A percentile compares a stretch with the other conserved stretches of the same genome.
Evolutionary conservation across 2,888 invertebrate species (phyloP).

Genomic region (Lumbricus terrestris): DNA sequence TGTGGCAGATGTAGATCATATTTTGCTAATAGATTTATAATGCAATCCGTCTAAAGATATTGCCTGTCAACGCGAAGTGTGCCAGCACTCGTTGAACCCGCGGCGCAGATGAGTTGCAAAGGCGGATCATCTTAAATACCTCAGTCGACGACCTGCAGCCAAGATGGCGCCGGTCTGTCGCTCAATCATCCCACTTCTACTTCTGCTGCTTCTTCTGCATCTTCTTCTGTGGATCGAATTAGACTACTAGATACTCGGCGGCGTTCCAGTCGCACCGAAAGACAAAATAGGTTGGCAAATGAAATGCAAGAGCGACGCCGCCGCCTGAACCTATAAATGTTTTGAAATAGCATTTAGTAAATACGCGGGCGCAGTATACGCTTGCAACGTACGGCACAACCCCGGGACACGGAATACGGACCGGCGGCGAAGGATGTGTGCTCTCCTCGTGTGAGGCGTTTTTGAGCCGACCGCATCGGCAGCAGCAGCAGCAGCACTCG

Average conservation of each 20-base stretch:
- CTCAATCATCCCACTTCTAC: not conserved
- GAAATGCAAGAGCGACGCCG: not conserved
- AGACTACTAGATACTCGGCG: not conserved
- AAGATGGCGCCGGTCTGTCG: not conserved
- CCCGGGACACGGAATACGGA: not conserved
- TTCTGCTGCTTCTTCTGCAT: too few relatives aligned
- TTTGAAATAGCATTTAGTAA: not conserved
- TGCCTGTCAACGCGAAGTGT: not conserved
- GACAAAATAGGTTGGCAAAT: not conserved
- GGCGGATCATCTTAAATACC: not conserved
- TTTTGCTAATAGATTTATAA: constrained; percentile 3
- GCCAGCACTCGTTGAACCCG: not conserved
- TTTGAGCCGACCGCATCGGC: not conserved
- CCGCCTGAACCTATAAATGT: not conserved
- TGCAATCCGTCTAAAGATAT: not conserved
- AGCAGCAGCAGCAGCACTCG: not conserved
- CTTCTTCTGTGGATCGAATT: not conserved
- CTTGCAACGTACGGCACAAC: not conserved
- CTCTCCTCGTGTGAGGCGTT: not conserved
- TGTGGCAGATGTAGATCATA: not conserved
- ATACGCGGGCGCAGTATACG: not conserved
- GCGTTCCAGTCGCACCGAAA: not conserved
- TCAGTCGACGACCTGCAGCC: not conserved
- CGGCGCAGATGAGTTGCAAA: not conserved
- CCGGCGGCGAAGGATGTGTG: not conserved